Evolutionary conservation across 2,888 invertebrate genomes (phyloP), one percentile per base, ranked within the genome.

Genomic region (Strigamia maritima): DNA sequence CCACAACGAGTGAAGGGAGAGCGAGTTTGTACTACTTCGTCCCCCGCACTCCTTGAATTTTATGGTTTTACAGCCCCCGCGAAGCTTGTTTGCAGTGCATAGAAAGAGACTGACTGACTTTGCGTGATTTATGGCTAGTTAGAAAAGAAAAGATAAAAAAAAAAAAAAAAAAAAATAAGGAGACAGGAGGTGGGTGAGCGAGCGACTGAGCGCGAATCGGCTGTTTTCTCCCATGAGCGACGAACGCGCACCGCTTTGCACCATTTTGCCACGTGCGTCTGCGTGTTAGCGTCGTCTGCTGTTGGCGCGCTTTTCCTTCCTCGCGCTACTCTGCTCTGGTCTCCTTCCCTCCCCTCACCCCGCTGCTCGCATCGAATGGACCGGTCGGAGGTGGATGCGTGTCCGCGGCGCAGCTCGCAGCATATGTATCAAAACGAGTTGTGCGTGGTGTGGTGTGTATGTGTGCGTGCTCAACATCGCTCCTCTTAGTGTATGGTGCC

Each of bases 21-120:
- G 70, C 70, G 12, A 26, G 28, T 26, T 44, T 70, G 70, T 70
- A 70, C 70, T 26, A 28, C 70, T 70, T 70, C 70, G 70, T 28
- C 70, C 70, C 70, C 70, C 70, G 70, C 70, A 70, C 70, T 70
- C 70, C 70, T 70, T 28, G 70, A 70, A 70, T 70, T 75, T 75
- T 75, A 75, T 75, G 75, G 40, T 40, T 75, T 75, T 75, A 75
- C 75, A 75, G 75, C 75, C 75, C 70, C 70, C 75, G 75, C 75
- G 40, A 75, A 75, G 75, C 75, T 75, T 75, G 75, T 75, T 75
- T 75, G 75, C 75, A 75, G 75, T 75, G 40, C 75, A 75, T 40
- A 75, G 38, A 75, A 35, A 75, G 38, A 16, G 22, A 35, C 6
- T 75, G 75, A 75, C 31, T 35, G 40, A 75, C 75, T 75, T 24